Base-by-base conservation (phyloP, 2,888 invertebrate genomes). In the Leptodirus hochenwartii region DNA sequence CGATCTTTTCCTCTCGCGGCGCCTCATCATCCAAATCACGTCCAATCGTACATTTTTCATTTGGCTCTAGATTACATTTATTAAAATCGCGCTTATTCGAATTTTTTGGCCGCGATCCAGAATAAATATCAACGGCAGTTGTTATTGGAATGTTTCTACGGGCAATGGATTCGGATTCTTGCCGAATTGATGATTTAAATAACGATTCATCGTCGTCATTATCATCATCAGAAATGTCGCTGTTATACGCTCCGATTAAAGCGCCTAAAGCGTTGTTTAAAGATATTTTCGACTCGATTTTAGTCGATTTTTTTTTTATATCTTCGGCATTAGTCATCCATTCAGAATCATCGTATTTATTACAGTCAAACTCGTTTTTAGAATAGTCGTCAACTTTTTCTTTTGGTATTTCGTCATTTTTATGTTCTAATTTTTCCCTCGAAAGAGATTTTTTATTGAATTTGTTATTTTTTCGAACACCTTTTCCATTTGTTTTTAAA, bases 211-310 rank as follows among this genome's bases (percentile, higher is more conserved):
- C 30, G 8, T 41, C 43, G 10, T 42, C 41, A 28, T 50, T 49
- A 30, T 43, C 44, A 26, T 64, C 63, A 45, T 63, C 64, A 34
- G 66, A 63, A 33, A 61, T 59, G 26, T 51, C 59, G n/a, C n/a
- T n/a, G n/a, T n/a, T n/a, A 54, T 70, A 71, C 31, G 64, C 60
- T 41, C 59, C 59, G 42, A 69, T 65, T 14, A 71, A 51, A 31
- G 59, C 58, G 25, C 62, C 60, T 35, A 71, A 47, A 9, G 68
- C 66, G 39, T 59, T 62, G 47, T 64, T 68, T 5, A 66, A 34
- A 28, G 42, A 38, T 5, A 47, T 37, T 22, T 37, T 32, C 20
- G 9, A 25, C 23, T 31, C 31, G 11, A 11, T 12, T 11, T 29
- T 5, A 12, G 17, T 24, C 5, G 20, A 9, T 11, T 12, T 10